A percentile compares a stretch with the other conserved stretches of the same genome.
Conservation (phyloP, 2,113 vertebrate genomes). For the Scopus umbretta region DNA sequence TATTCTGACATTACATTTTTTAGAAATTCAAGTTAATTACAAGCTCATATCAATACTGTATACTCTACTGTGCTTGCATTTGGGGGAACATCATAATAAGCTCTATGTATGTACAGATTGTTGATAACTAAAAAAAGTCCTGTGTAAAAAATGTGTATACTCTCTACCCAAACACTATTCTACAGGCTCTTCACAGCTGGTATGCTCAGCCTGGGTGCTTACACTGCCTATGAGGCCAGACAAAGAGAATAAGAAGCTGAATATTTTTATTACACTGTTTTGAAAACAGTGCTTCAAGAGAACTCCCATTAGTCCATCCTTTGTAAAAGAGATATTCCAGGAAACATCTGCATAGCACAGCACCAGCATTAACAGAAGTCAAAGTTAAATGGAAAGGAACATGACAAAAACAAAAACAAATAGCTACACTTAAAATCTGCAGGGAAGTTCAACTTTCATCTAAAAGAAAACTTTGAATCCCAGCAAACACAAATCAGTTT, state of each 20-base stretch:
- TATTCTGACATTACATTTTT: not conserved
- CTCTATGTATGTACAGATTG: not conserved
- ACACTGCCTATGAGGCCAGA: not conserved
- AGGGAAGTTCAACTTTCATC: not conserved
- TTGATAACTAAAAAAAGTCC: not conserved
- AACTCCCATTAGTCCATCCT: not conserved
- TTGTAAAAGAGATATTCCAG: constrained; percentile 7
- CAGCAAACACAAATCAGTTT: not conserved
- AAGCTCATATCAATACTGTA: rapidly evolving
- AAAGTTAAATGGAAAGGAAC: not conserved
- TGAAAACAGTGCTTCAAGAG: not conserved
- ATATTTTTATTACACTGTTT: constrained; percentile 31
- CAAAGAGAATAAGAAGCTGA: not conserved
- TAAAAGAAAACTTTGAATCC: not conserved
- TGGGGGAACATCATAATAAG: not conserved
- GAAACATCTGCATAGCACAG: constrained; percentile 28
- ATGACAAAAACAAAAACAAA: not conserved
- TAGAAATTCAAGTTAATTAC: not conserved
- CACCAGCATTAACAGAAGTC: not conserved
- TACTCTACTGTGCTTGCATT: not conserved
- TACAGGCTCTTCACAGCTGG: not conserved
- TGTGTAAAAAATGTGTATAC: not conserved
- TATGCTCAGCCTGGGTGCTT: not conserved
- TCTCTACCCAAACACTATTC: not conserved
- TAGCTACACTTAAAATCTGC: not conserved